Base-by-base conservation (phyloP, 2,113 vertebrate genomes). In the Xyrauchen texanus region DNA sequence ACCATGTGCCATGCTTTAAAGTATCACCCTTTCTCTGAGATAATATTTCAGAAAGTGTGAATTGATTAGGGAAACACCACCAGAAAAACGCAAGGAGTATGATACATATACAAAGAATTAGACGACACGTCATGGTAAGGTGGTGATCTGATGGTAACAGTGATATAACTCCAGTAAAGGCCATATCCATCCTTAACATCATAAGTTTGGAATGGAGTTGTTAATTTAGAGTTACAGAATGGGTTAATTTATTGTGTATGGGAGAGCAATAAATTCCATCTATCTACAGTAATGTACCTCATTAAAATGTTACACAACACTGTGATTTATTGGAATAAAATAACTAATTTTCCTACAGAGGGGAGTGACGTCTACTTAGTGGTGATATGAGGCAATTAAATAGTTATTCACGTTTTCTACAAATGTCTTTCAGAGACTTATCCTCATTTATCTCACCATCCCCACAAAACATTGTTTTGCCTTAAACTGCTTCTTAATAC, bases 291-390 rank as follows among this genome's bases (percentile, higher is more conserved):
- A 74, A 74, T 74, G 71, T 58, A 34, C 16, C 71, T 74, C 71
- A 74, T 74, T 74, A 74, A 34, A 74, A 74, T 63, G 16, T 74
- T 74, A 63, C 62, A 74, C 58, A 74, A 63, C 58, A 74, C 5
- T 34, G 46, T 51, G 58, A 74, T n/a, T 51, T 74, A 74, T 62
- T 47, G 46, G 7, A 51, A 13, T 8, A 74, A 74, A 74, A 42
- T 12, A 60, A 60, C 9, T 60, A 0, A 5, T 16, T 46, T 15
- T 72, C 70, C 11, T 21, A 57, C 4, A 71, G 42, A 44, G 10
- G 11, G n/a, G 71, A 13, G 58, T 34, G 46, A n/a, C 51, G 46
- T 63, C 16, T 46, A 63, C 45, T 63, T 13, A 63, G 45, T 74
- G 16, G 44, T 49, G 53, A 71, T 58, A 45, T 15, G 52, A 57